Conservation (phyloP, 2,888 invertebrate genomes). For the Spicauda simplicius region DNA sequence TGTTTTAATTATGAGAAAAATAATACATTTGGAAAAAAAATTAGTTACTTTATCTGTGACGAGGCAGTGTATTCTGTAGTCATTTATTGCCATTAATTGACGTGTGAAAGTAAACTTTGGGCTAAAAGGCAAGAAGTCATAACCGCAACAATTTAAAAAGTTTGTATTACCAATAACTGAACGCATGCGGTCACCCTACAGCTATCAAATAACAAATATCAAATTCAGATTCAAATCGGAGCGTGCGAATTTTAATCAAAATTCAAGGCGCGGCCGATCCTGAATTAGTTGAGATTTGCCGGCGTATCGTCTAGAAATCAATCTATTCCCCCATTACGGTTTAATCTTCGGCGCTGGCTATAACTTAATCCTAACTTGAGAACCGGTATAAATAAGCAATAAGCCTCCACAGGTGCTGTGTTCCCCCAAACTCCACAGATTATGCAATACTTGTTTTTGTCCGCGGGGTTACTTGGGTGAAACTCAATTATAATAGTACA, state of each 20-base stretch:
- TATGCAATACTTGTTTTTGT: conserved; percentile 55
- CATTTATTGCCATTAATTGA: no score
- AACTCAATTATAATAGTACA: neutral
- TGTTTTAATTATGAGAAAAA: no score
- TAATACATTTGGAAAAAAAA: no score
- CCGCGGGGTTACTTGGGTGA: neutral
- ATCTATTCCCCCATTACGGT: conserved; percentile 80
- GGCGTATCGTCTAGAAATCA: conserved; percentile 77
- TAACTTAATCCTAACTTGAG: conserved; percentile 82
- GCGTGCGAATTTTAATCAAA: conserved; percentile 49
- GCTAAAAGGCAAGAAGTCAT: no score
- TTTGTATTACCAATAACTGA: neutral
- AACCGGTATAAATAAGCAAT: conserved; percentile 82
- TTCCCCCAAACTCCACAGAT: conserved; percentile 60
- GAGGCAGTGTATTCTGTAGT: no score
- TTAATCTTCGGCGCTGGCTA: conserved; percentile 82
- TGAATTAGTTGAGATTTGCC: conserved; percentile 66
- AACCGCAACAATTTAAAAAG: neutral
- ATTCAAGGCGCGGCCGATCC: conserved; percentile 53
- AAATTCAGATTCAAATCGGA: conserved; percentile 8
- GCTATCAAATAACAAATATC: conserved; percentile 15
- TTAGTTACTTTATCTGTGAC: no score
- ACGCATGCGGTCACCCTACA: neutral
- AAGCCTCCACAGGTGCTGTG: conserved; percentile 78
- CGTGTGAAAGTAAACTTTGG: no score